These are phyloP conservation scores for Solenopsis fugax DNA, from an alignment of 1,140 invertebrate species.

Conservation along the genomic window DNA sequence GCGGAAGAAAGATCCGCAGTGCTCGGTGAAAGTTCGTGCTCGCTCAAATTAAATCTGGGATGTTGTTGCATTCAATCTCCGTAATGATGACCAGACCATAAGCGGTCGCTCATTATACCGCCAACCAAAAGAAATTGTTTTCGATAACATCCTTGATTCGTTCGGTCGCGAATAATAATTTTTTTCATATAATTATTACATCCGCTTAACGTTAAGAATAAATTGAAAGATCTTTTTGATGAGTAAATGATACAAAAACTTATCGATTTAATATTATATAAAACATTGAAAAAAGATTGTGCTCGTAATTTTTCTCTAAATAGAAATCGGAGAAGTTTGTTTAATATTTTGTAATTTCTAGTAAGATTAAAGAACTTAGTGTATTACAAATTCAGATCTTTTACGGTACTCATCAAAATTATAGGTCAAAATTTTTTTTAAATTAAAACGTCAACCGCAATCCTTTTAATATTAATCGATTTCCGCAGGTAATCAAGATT, in stretches of 20 bases:
- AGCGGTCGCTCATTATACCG: conserved; percentile 31
- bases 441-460: neutral
- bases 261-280: conserved; percentile 26
- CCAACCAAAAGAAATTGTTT: conserved; percentile 34
- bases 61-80: conserved; percentile 27
- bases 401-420: neutral
- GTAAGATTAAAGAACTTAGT: neutral
- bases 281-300: neutral
- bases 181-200: neutral
- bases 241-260: neutral
- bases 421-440: neutral
- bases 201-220: neutral
- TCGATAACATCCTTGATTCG: conserved; percentile 25
- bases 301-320: conserved; percentile 1
- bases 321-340: neutral
- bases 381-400: neutral
- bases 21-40: conserved; percentile 42
- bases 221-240: conserved; percentile 10
- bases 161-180: conserved; percentile 15
- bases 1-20: conserved; percentile 47
- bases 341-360: neutral
- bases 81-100: conserved; percentile 25
- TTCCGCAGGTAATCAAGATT: neutral
- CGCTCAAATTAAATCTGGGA: conserved; percentile 66
- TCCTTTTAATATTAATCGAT: conserved; percentile 2